A percentile compares a stretch with the other conserved stretches of the same genome.
phyloP scores from a whole-genome alignment of 2,113 vertebrate species.

The Henicopernis longicauda region DNA sequence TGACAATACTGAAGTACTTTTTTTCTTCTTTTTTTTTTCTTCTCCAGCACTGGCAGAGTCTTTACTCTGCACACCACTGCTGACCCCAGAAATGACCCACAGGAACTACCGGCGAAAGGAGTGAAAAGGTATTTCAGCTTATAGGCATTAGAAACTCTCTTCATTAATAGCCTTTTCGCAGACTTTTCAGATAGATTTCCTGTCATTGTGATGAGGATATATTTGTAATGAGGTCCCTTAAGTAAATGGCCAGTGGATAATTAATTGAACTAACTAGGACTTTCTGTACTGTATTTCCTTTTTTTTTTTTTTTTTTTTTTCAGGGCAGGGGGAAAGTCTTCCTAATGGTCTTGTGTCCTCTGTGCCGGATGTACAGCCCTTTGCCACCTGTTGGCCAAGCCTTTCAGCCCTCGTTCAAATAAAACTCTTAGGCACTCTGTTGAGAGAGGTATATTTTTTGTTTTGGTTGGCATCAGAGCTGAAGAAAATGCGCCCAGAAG shows the following conservation, averaged over 20 bases:
- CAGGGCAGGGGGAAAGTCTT: neutral
- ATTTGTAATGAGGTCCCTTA: constrained; percentile 69
- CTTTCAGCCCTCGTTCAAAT: neutral
- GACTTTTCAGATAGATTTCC: constrained; percentile 73
- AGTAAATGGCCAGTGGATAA: constrained; percentile 73
- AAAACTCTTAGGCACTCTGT: neutral
- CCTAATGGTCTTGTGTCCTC: neutral
- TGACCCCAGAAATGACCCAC: constrained; percentile 47
- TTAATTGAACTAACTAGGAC: constrained; percentile 68
- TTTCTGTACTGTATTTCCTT: constrained; percentile 16
- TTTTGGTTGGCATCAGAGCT: neutral
- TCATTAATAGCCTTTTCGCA: constrained; percentile 69
- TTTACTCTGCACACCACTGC: constrained; percentile 17
- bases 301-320: neutral
- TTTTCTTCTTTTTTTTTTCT: neutral
- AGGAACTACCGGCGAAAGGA: neutral
- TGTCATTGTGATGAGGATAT: constrained; percentile 73
- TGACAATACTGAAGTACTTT: constrained; percentile 64
- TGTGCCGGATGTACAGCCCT: neutral
- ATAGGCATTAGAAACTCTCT: constrained; percentile 35
- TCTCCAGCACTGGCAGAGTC: neutral
- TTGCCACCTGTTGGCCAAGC: neutral
- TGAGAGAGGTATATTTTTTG: neutral
- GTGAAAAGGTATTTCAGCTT: constrained; percentile 59
- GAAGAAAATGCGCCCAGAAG: neutral